Evolutionary conservation across 2,888 invertebrate genomes (phyloP).

Genomic region (Colostygia pectinataria): DNA sequence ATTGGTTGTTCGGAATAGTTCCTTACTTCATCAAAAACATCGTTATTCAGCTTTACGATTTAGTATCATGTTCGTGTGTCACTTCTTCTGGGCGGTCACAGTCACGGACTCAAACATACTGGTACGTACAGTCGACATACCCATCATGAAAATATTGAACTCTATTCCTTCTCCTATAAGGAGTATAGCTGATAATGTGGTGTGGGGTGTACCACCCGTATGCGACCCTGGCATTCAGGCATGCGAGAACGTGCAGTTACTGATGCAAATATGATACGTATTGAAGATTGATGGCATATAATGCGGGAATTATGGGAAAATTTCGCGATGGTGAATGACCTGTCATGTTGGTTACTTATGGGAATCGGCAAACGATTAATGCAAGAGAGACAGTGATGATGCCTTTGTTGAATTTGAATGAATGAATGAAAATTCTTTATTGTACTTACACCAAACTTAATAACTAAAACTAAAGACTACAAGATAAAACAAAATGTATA

Average conservation of each 20-base stretch:
- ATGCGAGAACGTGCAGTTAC: conserved; percentile 27
- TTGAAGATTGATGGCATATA: conserved; percentile 27
- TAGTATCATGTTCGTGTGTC: conserved; percentile 21
- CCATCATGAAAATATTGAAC: conserved; percentile 2
- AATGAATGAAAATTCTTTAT: too few relatives aligned
- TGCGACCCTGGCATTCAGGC: conserved; percentile 29
- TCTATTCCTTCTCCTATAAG: conserved; percentile 4
- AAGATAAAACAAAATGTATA: too few relatives aligned
- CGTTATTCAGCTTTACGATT: conserved; percentile 17
- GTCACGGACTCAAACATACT: conserved; percentile 16
- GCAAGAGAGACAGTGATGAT: neutral
- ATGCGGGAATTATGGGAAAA: conserved; percentile 14
- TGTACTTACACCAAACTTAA: too few relatives aligned
- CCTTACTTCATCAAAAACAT: conserved; percentile 5
- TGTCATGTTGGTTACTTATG: neutral
- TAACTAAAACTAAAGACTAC: too few relatives aligned
- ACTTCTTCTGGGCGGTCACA: conserved; percentile 18
- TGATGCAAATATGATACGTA: conserved; percentile 32
- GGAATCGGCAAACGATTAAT: neutral
- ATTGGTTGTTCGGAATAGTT: conserved; percentile 3
- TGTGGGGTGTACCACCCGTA: conserved; percentile 18
- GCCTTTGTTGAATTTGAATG: too few relatives aligned
- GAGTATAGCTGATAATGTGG: neutral
- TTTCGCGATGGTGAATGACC: neutral
- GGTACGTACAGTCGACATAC: neutral